Base-by-base conservation (phyloP, 1,140 invertebrate genomes). In the Drosophila rhopaloa region DNA sequence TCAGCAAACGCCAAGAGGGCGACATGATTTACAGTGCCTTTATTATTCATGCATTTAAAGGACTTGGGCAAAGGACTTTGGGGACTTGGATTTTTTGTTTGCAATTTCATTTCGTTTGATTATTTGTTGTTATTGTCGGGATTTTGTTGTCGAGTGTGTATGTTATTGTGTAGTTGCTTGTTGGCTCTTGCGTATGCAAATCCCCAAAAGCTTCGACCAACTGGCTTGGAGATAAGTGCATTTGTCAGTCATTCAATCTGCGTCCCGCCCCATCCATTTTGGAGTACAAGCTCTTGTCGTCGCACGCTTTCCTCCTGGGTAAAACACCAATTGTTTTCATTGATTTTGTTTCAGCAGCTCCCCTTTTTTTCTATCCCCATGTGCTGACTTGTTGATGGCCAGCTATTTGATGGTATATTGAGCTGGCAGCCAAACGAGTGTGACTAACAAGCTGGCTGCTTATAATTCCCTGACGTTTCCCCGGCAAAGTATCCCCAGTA, bases 211-310 rank as follows among this genome's bases (percentile, higher is more conserved):
- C 48, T 60, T 68, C 59, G 47, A n/a, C 66, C 55, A 86, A 60
- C 82, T 72, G 71, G 54, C 56, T 68, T 47, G 40, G 44, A 74
- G 67, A 78, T 86, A 82, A 88, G 82, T 85, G 82, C 82, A 81
- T 86, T 86, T 82, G 82, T 82, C 83, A 88, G 66, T 86, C 71
- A 76, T 88, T 82, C 76, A 82, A 88, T 79, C 82, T 79, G 55
- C 60, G 66, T 46, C 53, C 43, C 55, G 46, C 40, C 40, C 55
- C 51, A 51, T 38, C 56, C 6, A 11, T 35, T 41, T 37, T 10
- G 27, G 37, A 44, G 16, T 54, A 32, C 53, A 41, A 55, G 55
- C 60, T 50, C 48, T 48, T 76, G 73, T 60, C 65, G 68, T 76
- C 51, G 60, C 43, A 73, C 41, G 48, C 44, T 61, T 65, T 59